Conservation (phyloP, 2,888 invertebrate species). For the Thymelicus lineola region DNA sequence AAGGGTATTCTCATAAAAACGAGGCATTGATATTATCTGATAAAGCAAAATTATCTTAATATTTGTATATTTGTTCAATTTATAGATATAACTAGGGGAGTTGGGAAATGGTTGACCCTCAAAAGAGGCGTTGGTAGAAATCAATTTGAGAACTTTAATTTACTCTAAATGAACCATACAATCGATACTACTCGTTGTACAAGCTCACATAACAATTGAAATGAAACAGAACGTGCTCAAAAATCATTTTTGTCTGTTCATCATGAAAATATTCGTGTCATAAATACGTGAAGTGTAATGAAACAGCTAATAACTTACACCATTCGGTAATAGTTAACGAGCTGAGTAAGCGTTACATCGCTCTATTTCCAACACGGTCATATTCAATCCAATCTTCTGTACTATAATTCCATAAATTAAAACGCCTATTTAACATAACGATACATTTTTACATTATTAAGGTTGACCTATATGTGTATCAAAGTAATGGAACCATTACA, state of each 20-base stretch:
- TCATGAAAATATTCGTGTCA: not conserved
- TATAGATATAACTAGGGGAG: no score
- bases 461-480: no score
- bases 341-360: conserved; percentile 17
- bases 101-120: no score
- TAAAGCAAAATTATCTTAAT: no score
- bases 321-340: conserved; percentile 3
- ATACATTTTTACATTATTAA: no score
- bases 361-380: conserved; percentile 15
- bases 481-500: no score
- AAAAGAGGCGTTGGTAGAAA: no score
- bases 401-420: conserved; percentile 6
- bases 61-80: no score
- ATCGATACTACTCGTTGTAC: not conserved
- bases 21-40: no score
- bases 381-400: conserved; percentile 10
- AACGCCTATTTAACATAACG: not conserved
- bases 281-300: not conserved
- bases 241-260: not conserved
- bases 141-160: no score
- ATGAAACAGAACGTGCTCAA: not conserved
- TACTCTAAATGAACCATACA: not conserved
- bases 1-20: no score
- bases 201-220: not conserved
- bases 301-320: conserved; percentile 17